phyloP scores from a whole-genome alignment of 1,140 invertebrate genomes.

The Dendroctonus valens region DNA sequence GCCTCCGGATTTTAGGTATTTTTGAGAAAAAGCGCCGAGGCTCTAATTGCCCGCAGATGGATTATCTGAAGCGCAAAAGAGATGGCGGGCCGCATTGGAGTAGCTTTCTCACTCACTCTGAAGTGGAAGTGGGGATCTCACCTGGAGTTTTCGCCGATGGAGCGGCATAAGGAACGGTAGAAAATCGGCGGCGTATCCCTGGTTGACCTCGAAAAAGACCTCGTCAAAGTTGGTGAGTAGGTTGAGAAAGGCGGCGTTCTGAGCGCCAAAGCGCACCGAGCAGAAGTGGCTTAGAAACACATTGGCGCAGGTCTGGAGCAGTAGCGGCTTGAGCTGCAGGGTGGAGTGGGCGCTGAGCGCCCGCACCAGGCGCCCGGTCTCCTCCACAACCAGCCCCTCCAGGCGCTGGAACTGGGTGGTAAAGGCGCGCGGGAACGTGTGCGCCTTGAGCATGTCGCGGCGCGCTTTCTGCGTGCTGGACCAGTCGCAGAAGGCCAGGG shows the following conservation, averaged over 20 bases:
- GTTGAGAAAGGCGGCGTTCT: constrained; percentile 62
- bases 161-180: constrained; percentile 76
- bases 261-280: constrained; percentile 64
- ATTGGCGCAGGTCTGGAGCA: constrained; percentile 70
- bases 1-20: too few relatives aligned
- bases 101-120: too few relatives aligned
- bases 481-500: constrained; percentile 83
- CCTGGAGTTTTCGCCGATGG: constrained; percentile 62
- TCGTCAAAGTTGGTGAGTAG: constrained; percentile 72
- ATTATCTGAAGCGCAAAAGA: too few relatives aligned
- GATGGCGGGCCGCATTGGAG: too few relatives aligned
- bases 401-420: constrained; percentile 66
- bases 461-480: constrained; percentile 73
- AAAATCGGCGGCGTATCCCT: constrained; percentile 84
- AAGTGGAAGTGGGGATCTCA: neutral
- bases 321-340: constrained; percentile 59
- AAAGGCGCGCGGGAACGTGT: constrained; percentile 72
- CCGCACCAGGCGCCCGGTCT: constrained; percentile 49
- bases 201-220: constrained; percentile 88
- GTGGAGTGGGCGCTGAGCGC: constrained; percentile 42
- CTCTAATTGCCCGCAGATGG: too few relatives aligned
- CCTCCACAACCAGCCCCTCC: constrained; percentile 57
- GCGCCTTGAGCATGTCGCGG: constrained; percentile 70
- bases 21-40: too few relatives aligned
- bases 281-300: constrained; percentile 84